These are phyloP conservation scores for Nymphalis polychloros DNA, from an alignment of 2,888 invertebrate species.

Conservation along the genomic window DNA sequence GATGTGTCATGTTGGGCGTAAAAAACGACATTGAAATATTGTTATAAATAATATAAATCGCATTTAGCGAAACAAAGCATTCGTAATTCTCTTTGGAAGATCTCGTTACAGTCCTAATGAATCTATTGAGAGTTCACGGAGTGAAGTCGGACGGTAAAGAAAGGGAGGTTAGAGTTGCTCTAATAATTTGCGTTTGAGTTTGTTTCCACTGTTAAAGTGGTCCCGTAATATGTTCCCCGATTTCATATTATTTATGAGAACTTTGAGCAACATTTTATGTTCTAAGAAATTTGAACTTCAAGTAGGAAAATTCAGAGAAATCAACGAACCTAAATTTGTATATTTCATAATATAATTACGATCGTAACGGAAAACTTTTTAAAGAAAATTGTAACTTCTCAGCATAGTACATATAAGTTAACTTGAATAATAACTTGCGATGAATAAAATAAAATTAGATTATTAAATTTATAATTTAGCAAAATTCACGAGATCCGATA, in stretches of 20 bases:
- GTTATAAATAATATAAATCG: slow-evolving; percentile 72
- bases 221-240: neutral
- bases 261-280: no score
- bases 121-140: slow-evolving; percentile 78
- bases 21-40: slow-evolving; percentile 50
- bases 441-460: neutral
- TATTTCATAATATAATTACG: no score
- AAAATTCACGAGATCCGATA: neutral
- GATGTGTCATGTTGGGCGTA: slow-evolving; percentile 8
- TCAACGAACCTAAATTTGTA: no score
- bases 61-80: slow-evolving; percentile 76
- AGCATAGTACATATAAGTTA: no score
- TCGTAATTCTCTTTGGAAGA: slow-evolving; percentile 74
- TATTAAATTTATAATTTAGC: neutral
- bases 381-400: no score
- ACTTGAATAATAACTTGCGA: neutral
- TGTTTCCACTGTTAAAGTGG: slow-evolving; percentile 17
- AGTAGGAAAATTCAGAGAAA: no score
- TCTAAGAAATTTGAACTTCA: no score
- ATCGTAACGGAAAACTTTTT: no score
- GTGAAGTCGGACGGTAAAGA: slow-evolving; percentile 67
- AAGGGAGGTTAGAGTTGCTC: slow-evolving; percentile 66
- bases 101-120: slow-evolving; percentile 80
- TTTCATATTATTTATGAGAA: neutral
- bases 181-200: slow-evolving; percentile 68